Evolutionary conservation across 2,113 vertebrate genomes (phyloP), one percentile per base, ranked within the genome.

Genomic region (Grallaria varia): DNA sequence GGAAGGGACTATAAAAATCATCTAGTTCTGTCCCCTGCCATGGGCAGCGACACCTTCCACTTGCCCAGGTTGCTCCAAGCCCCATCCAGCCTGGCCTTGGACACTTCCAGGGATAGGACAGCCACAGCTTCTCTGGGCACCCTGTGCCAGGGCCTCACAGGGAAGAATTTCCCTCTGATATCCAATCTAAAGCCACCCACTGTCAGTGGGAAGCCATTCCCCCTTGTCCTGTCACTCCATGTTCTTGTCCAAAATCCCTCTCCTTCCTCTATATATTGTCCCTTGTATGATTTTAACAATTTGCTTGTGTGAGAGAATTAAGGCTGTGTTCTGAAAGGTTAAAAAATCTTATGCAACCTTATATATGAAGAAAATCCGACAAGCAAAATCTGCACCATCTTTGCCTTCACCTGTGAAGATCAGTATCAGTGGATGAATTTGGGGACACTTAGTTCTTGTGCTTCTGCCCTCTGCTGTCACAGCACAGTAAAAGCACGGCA

Each of bases 361-460:
- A 0, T 4, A 8, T 18, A 14, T 33, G 3, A 52, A 53, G 87
- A 52, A 69, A 78, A 18, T 12, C 31, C 64, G 62, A 4, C 27
- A 24, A 35, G 45, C 3, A 53, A 23, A 47, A 31, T n/a, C 25
- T 27, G 35, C 8, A 1, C 2, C 0, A 0, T 33, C 39, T 75
- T 23, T 39, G 13, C 16, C 2, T 40, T 10, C 40, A 13, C 9
- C 33, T 40, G 33, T 3, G 9, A 42, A 27, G 10, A 20, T 8
- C 5, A 1, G 14, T 10, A 23, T 37, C 0, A 0, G 16, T 6
- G 40, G 14, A 4, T 8, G 40, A 11, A 7, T 58, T 9, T 12
- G 56, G 42, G 71, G 56, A n/a, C n/a, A 0, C 8, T 13, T 3
- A 5, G 25, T 12, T 1, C 22, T 3, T 8, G 71, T 56, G 28